Base-by-base conservation (phyloP, 2,888 invertebrate genomes). In the Tinea semifulvella region DNA sequence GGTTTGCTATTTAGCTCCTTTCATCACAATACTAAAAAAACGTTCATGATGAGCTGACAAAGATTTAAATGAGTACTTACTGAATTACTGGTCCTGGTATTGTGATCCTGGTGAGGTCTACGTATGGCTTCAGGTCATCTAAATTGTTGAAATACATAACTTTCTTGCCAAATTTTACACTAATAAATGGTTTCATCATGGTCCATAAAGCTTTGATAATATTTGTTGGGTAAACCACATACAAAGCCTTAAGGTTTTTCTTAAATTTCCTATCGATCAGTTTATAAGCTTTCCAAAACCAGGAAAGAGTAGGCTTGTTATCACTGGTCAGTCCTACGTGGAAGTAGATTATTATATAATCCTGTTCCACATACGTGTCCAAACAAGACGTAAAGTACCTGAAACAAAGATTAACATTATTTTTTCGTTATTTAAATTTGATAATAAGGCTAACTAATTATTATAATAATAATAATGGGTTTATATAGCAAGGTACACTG, bases 181-280 rank as follows among this genome's bases (percentile, higher is more conserved):
- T 99, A 54, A 99, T 97, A 35, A 96, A 91, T 5, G 98, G 98
- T 65, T 91, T 90, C 69, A 99, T 93, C 66, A 99, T 87, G 70
- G 94, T 94, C 90, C 96, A 98, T 42, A 96, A 89, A 53, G 98
- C 88, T 65, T 94, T 88, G 58, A 99, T 94, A 64, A 99, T 97
- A 71, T 91, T 93, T 13, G 98, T 98, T 43, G 99, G 99, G 79
- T 99, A 99, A 40, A 99, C 98, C 59, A 99, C 85, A 80, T 97
- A 99, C 48, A 99, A 80, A 16, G 97, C 97, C 76, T 99, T 99
- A 28, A 99, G 81, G 71, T 99, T 99, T 76, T 99, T 99, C 80
- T 98, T 98, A 80, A 98, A 99, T 84, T 97, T 97, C 56, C 99
- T 88, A 80, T 99, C 98, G 59, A 99, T 93, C 26, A 96, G 93